Percentiles rank a stretch among this genome's conserved stretches.
These are phyloP conservation scores for Chelon auratus DNA, from an alignment of 2,797 vertebrate species.

Conservation along the genomic window DNA sequence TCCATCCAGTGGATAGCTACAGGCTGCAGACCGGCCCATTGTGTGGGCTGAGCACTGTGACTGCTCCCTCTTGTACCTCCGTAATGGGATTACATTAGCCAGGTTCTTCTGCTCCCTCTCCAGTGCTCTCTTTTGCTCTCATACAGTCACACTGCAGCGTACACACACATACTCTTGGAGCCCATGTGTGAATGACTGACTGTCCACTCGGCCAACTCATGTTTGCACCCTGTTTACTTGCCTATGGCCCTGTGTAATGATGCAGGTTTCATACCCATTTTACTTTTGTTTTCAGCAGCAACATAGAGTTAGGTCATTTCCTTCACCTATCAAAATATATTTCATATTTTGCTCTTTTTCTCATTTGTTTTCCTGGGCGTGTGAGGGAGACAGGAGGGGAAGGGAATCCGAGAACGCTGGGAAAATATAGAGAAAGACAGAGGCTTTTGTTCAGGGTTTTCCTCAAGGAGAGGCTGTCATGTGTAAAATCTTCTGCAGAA, in stretches of 20 bases:
- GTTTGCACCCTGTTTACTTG: constrained; percentile 60
- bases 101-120: constrained; percentile 80
- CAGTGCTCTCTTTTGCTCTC: constrained; percentile 35
- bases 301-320: constrained; percentile 25
- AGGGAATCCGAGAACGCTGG: constrained; percentile 50
- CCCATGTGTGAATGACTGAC: constrained; percentile 62
- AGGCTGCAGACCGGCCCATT: constrained; percentile 82
- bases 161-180: constrained; percentile 19
- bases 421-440: constrained; percentile 57
- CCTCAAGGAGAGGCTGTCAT: constrained; percentile 72
- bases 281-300: constrained; percentile 41
- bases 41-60: constrained; percentile 86
- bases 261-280: constrained; percentile 54
- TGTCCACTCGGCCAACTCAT: constrained; percentile 59
- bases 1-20: constrained; percentile 80
- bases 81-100: constrained; percentile 88
- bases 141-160: constrained; percentile 4
- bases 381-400: constrained; percentile 12
- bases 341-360: constrained; percentile 17
- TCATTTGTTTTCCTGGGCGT: constrained; percentile 26
- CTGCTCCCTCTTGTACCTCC: constrained; percentile 85
- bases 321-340: constrained; percentile 17
- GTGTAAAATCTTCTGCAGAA: constrained; percentile 77
- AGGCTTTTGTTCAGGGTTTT: constrained; percentile 73
- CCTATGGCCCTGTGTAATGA: constrained; percentile 62